Base-by-base conservation (phyloP, 2,888 invertebrate genomes). In the Danaus chrysippus region DNA sequence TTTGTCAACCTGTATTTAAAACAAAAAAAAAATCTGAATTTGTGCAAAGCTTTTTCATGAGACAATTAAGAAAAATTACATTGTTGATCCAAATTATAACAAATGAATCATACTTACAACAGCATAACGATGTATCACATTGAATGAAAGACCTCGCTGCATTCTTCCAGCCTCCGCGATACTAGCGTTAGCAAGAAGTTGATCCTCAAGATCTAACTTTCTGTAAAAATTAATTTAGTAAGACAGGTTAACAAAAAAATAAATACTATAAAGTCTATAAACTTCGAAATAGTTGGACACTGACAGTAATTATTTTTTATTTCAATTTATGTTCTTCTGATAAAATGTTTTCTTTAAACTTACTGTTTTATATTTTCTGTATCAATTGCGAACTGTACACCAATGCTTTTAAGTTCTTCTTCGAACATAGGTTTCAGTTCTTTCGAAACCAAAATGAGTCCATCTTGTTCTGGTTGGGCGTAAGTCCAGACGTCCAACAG, bases 101-200 rank as follows among this genome's bases (percentile, higher is more conserved):
- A 15, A n/a, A 12, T 46, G 9, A 13, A 9, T 49, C 10, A 58
- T 52, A 58, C 65, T 62, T 59, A 68, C 63, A 23, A 61, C 64
- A 59, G 53, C 62, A 44, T 61, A 67, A 42, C 66, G 63, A 13
- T 67, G 66, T 13, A 67, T 68, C 12, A 63, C 60, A 56, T 68
- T 58, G 41, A 66, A 64, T 10, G 66, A 57, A 17, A 66, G 49
- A 89, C 83, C 44, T 91, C 80, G 12, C 93, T 78, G 1, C 94
- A 72, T 43, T 87, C 77, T 11, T 77, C 76, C 66, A 92, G 92
- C 0, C 77, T 81, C 43, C 87, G 80, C 68, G 93, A 92, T 59
- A 90, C 91, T 11, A 93, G 88, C 65, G 94, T 78, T 76, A 94
- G 92, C 63, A 92, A 87, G 68, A 94, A 93, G 61, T 93, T 87